Conservation (phyloP, 2,113 vertebrate species). For the Synodontis membranacea region DNA sequence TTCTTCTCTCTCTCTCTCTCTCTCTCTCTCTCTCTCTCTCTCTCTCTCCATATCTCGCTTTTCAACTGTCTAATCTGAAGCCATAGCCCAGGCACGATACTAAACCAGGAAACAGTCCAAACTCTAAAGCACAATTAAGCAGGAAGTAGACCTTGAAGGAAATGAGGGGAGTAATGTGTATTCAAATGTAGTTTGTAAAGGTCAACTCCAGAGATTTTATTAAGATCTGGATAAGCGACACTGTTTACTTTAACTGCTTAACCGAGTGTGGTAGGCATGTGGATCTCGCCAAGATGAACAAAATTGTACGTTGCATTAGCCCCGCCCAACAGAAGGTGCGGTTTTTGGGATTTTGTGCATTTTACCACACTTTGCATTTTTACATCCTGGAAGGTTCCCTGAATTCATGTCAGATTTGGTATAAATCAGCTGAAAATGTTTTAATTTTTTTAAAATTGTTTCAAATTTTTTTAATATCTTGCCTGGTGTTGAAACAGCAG, state of each 20-base stretch:
- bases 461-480: no score
- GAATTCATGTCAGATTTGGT: no score
- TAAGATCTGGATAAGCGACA: neutral
- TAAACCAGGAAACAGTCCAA: neutral
- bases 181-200: neutral
- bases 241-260: neutral
- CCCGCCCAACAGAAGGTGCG: no score
- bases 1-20: neutral
- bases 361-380: no score
- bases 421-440: no score
- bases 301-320: no score
- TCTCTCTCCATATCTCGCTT: neutral
- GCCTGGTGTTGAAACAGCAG: no score
- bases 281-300: no score
- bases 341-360: no score
- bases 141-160: neutral
- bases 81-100: neutral
- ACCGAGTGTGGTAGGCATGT: no score
- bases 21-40: conserved; percentile 8
- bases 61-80: neutral
- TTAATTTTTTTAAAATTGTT: no score
- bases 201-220: neutral
- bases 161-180: neutral
- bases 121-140: neutral
- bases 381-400: no score